A percentile compares a stretch with the other conserved stretches of the same genome.
Conservation (phyloP, 2,113 vertebrate species). For the Tragelaphus buxtoni region DNA sequence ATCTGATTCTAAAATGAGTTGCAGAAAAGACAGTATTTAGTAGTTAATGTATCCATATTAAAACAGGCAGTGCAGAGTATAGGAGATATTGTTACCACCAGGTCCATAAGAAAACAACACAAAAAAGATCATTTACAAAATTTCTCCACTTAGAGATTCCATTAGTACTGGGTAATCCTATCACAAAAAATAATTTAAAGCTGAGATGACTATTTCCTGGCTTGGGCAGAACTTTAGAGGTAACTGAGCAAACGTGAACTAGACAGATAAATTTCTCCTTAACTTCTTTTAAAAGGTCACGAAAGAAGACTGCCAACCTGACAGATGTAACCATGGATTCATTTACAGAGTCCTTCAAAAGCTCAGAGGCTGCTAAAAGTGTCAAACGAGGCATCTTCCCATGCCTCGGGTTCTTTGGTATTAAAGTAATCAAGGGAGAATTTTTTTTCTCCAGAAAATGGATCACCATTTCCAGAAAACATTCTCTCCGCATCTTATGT, state of each 20-base stretch:
- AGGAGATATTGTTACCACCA: not conserved
- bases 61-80: not conserved
- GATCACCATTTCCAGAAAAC: conserved; percentile 3
- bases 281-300: conserved; percentile 43
- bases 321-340: not conserved
- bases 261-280: conserved; percentile 20
- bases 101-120: not conserved
- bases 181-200: not conserved
- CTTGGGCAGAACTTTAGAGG: not conserved
- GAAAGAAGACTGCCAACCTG: not conserved
- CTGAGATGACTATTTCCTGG: not conserved
- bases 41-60: not conserved
- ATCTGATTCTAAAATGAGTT: not conserved
- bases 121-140: not conserved
- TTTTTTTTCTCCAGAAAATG: conserved; percentile 42
- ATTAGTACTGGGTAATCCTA: not conserved
- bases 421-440: not conserved
- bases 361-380: not conserved
- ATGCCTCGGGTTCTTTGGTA: not conserved
- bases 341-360: conserved; percentile 45
- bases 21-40: not conserved
- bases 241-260: conserved; percentile 36
- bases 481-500: not conserved
- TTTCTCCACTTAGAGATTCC: not conserved
- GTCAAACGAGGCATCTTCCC: conserved; percentile 10